Base-by-base conservation (phyloP, 2,888 invertebrate species). In the Caenorhabditis afra region DNA sequence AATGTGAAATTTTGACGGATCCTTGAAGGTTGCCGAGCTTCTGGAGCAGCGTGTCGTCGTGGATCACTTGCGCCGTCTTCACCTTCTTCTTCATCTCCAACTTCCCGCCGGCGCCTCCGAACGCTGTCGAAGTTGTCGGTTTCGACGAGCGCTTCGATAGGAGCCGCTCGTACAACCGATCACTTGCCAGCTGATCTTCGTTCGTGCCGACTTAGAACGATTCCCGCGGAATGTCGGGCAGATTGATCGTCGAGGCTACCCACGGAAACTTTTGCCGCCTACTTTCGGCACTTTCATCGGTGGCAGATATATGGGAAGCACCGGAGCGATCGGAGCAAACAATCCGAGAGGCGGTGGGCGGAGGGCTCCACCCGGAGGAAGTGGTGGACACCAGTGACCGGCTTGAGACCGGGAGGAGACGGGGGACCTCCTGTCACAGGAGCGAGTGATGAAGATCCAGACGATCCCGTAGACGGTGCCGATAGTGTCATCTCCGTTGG, bases 121-220 rank as follows among this genome's bases (percentile, higher is more conserved):
- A n/a, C n/a, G n/a, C n/a, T n/a, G n/a, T n/a, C n/a, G n/a, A n/a
- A n/a, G n/a, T n/a, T n/a, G n/a, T n/a, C n/a, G n/a, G n/a, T n/a
- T n/a, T n/a, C n/a, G n/a, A n/a, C n/a, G n/a, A n/a, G n/a, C n/a
- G n/a, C n/a, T n/a, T n/a, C n/a, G n/a, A n/a, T n/a, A n/a, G n/a
- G n/a, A n/a, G n/a, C n/a, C n/a, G n/a, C n/a, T n/a, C n/a, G n/a
- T n/a, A n/a, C n/a, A n/a, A n/a, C n/a, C n/a, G n/a, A n/a, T n/a
- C n/a, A n/a, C n/a, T n/a, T n/a, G n/a, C n/a, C n/a, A n/a, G n/a
- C n/a, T n/a, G n/a, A n/a, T n/a, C n/a, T n/a, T n/a, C n/a, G n/a
- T n/a, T 94, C 0, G 95, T 95, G 91, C 94, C 94, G 0, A 96
- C 94, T 98, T 98, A 99, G 90, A 99, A 96, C 0, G 96, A 95